These are phyloP conservation scores for Geotrypetes seraphini DNA, from an alignment of 2,797 vertebrate genomes.

Conservation along the genomic window DNA sequence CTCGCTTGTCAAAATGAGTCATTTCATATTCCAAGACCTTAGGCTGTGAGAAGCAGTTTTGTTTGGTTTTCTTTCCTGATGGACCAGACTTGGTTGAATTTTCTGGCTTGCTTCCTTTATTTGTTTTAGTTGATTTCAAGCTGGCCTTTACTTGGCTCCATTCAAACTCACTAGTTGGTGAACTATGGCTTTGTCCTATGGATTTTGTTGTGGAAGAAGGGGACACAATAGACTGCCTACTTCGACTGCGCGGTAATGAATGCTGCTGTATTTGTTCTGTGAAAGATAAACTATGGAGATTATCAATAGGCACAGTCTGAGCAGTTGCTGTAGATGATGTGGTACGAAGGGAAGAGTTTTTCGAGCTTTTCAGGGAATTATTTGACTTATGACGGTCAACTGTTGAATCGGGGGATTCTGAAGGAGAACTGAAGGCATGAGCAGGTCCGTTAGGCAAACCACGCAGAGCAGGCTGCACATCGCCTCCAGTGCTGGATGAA, in stretches of 20 bases:
- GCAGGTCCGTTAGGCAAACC: conserved; percentile 78
- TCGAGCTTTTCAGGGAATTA: conserved; percentile 94
- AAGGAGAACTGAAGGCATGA: conserved; percentile 91
- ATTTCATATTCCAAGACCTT: conserved; percentile 94
- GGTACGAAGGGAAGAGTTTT: conserved; percentile 91
- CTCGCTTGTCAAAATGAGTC: conserved; percentile 89
- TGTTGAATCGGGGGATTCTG: conserved; percentile 90
- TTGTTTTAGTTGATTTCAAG: conserved; percentile 76
- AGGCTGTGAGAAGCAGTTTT: conserved; percentile 61
- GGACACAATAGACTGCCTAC: conserved; percentile 87
- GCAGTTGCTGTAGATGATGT: conserved; percentile 93
- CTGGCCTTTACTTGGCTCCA: conserved; percentile 88
- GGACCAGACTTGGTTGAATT: conserved; percentile 63
- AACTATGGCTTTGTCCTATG: conserved; percentile 72
- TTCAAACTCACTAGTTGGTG: conserved; percentile 83
- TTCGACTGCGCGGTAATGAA: conserved; percentile 88
- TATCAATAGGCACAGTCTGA: conserved; percentile 93
- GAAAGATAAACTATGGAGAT: conserved; percentile 85
- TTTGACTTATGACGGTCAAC: conserved; percentile 92
- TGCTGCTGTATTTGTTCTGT: conserved; percentile 97
- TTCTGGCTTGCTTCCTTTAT: conserved; percentile 69
- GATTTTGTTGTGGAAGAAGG: conserved; percentile 89
- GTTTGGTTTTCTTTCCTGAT: conserved; percentile 79
- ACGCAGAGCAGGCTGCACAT: conserved; percentile 71
- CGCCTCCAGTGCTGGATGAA: conserved; percentile 87